Evolutionary conservation across 2,113 vertebrate genomes (phyloP).

Genomic region (Parus major): DNA sequence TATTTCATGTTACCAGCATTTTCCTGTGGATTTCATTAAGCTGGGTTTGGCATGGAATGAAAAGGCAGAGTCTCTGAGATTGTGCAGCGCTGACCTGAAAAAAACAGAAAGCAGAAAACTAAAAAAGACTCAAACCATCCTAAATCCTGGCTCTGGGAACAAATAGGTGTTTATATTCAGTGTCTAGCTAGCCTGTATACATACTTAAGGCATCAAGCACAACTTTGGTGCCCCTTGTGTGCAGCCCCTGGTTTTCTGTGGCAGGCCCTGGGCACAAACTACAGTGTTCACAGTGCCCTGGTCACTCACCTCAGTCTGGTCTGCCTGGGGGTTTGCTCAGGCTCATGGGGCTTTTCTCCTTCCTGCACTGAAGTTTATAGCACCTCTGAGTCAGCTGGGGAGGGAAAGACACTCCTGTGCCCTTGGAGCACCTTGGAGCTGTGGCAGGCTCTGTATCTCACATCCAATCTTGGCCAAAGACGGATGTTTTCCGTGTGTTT

Average conservation of each 20-base stretch:
- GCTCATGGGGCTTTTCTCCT: accelerated
- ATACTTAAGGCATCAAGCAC: accelerated
- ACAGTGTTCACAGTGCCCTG: accelerated
- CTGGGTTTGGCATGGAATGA: slow-evolving; percentile 34
- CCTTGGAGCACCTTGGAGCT: background rate
- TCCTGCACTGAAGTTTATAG: accelerated
- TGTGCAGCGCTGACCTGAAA: background rate
- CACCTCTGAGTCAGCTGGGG: background rate
- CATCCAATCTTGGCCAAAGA: background rate
- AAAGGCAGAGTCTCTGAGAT: slow-evolving; percentile 5
- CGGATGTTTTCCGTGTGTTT: background rate
- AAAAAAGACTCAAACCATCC: background rate
- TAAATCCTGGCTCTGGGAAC: background rate
- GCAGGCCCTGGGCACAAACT: background rate
- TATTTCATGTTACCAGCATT: slow-evolving; percentile 51
- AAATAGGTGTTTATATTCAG: background rate
- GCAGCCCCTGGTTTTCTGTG: accelerated
- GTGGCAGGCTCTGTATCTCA: background rate
- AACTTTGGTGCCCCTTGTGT: background rate
- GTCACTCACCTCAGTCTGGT: accelerated
- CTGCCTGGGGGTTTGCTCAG: background rate
- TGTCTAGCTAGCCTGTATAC: background rate
- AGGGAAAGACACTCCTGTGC: background rate
- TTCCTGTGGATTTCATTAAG: slow-evolving; percentile 53
- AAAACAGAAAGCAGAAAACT: background rate